Evolutionary conservation across 2,888 invertebrate species (phyloP).

Genomic region (Hetaerina titia): DNA sequence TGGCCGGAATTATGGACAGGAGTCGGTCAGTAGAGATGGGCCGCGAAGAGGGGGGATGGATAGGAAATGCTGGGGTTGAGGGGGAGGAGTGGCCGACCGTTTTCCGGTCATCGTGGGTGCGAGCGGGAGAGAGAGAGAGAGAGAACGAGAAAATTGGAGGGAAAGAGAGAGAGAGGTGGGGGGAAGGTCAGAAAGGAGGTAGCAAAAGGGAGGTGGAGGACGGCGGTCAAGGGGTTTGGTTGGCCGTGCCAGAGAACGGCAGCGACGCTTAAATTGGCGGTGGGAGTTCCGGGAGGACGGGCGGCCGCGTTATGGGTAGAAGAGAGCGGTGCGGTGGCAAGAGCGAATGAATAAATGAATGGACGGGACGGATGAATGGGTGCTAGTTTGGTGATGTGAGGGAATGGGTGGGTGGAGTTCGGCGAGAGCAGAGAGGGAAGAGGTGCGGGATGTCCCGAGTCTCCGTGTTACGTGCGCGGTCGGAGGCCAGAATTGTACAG

Average conservation of each 20-base stretch:
- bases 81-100: background rate
- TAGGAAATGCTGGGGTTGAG: background rate
- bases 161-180: background rate
- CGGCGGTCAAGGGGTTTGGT: too few species aligned
- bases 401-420: background rate
- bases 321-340: too few species aligned
- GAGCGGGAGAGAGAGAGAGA: background rate
- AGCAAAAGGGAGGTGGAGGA: too few species aligned
- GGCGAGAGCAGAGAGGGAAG: background rate
- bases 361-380: background rate
- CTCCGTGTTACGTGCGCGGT: background rate
- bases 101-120: background rate
- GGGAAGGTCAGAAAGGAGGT: too few species aligned
- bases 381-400: background rate
- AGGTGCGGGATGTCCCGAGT: background rate
- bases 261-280: too few species aligned
- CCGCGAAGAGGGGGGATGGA: background rate
- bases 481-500: too few species aligned
- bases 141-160: background rate
- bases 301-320: too few species aligned
- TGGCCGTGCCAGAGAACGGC: too few species aligned
- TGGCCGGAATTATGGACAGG: background rate
- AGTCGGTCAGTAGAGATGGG: background rate
- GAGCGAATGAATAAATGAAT: background rate
- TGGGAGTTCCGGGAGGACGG: too few species aligned